Evolutionary conservation across 1,140 invertebrate species (phyloP).

Genomic region (Galendromus occidentalis): DNA sequence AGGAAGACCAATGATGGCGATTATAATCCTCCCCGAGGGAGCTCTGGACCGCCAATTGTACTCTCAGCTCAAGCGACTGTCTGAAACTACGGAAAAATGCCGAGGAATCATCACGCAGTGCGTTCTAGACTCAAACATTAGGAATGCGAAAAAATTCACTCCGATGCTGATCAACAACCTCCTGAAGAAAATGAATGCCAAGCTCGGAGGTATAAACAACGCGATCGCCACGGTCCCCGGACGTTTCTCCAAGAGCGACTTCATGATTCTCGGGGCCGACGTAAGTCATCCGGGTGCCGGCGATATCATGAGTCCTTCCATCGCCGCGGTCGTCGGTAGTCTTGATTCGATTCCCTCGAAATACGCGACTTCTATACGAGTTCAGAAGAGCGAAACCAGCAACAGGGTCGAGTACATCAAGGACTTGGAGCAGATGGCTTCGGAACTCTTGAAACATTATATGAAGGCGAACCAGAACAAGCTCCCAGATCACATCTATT

Average conservation of each 20-base stretch:
- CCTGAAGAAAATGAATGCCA: slow-evolving; percentile 61
- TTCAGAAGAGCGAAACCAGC: slow-evolving; percentile 14
- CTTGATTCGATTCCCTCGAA: slow-evolving; percentile 16
- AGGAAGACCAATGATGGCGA: neutral
- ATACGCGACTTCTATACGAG: slow-evolving; percentile 14
- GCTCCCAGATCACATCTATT: slow-evolving; percentile 26
- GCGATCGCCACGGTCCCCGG: slow-evolving; percentile 25
- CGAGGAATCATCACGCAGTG: slow-evolving; percentile 57
- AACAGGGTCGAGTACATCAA: slow-evolving; percentile 13
- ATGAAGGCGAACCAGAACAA: neutral
- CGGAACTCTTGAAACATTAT: slow-evolving; percentile 28
- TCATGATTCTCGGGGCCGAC: slow-evolving; percentile 61
- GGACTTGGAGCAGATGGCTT: slow-evolving; percentile 45
- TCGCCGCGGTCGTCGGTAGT: slow-evolving; percentile 43
- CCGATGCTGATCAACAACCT: slow-evolving; percentile 43
- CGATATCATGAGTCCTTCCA: slow-evolving; percentile 47
- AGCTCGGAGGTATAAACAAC: slow-evolving; percentile 62
- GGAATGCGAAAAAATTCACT: slow-evolving; percentile 17
- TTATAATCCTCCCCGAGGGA: neutral
- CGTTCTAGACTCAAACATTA: slow-evolving; percentile 39
- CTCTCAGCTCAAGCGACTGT: neutral
- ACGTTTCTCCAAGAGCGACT: slow-evolving; percentile 26
- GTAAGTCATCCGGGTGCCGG: slow-evolving; percentile 58
- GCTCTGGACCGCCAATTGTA: neutral
- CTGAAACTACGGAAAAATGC: neutral